Percentiles rank a stretch among this genome's conserved stretches.
Evolutionary conservation across 2,888 invertebrate species (phyloP).

Genomic region (Tetranychus piercei): DNA sequence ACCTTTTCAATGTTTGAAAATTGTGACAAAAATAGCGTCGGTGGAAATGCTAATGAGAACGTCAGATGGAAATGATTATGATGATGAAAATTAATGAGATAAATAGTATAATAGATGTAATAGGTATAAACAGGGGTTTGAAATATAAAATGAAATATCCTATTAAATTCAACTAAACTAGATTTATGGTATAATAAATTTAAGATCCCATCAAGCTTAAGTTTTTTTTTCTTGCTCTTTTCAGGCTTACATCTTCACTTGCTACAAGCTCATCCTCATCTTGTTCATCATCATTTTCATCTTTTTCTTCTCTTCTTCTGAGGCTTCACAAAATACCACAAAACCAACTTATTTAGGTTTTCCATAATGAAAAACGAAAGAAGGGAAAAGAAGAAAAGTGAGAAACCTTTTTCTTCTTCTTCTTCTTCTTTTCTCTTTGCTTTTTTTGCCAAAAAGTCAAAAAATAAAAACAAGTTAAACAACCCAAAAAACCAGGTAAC

Average conservation of each 20-base stretch:
- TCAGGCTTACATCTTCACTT: not conserved
- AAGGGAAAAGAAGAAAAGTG: not conserved
- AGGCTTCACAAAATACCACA: not conserved
- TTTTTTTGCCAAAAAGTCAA: not conserved
- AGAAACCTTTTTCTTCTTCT: not conserved
- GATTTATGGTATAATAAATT: not conserved
- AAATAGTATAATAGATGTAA: not conserved
- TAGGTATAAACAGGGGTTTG: not conserved
- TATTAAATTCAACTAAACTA: not conserved
- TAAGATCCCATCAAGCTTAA: not conserved
- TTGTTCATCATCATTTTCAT: not conserved
- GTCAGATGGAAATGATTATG: not conserved
- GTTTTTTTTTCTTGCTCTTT: not conserved
- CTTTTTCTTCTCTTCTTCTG: not conserved
- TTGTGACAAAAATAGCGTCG: too few relatives aligned
- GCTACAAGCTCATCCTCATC: not conserved
- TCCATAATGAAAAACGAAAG: not conserved
- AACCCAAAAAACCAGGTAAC: not conserved
- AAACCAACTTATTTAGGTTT: conserved; percentile 1
- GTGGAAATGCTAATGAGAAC: too few relatives aligned
- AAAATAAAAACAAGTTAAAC: not conserved
- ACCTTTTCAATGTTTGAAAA: too few relatives aligned
- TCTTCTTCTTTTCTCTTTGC: not conserved
- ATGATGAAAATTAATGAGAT: not conserved
- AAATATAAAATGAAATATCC: not conserved